Evolutionary conservation across 2,113 vertebrate species (phyloP).

Genomic region (Colistium nudipinnis): DNA sequence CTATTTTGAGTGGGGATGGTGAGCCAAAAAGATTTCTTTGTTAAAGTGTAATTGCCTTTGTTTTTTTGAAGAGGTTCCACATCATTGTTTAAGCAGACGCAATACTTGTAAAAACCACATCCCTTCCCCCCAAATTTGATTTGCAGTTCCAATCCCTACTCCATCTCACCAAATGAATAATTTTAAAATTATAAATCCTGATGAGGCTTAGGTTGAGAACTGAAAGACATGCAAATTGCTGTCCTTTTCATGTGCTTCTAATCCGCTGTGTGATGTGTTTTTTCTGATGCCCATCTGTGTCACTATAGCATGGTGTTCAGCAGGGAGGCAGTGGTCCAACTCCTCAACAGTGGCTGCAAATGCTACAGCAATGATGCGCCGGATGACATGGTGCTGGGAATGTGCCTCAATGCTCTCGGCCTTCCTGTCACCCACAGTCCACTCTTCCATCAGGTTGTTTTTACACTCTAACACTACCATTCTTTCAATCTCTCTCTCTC

Average conservation of each 20-base stretch:
- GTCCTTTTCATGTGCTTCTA: background rate
- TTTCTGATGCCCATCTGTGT: conserved; percentile 1
- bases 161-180: conserved; percentile 9
- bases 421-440: conserved; percentile 92
- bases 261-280: background rate
- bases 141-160: conserved; percentile 11
- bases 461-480: background rate
- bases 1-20: conserved; percentile 37
- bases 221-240: background rate
- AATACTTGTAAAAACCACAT: background rate
- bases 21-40: conserved; percentile 14
- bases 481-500: background rate
- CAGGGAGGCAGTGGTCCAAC: conserved; percentile 84
- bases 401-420: conserved; percentile 95
- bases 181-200: background rate
- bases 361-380: conserved; percentile 95
- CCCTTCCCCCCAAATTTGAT: conserved; percentile 4
- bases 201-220: conserved; percentile 1
- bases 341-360: conserved; percentile 89
- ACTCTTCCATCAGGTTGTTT: conserved; percentile 90
- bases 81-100: too few species aligned
- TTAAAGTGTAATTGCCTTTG: conserved; percentile 36
- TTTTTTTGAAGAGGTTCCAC: conserved; percentile 37
- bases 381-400: conserved; percentile 98
- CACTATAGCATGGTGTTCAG: conserved; percentile 94